phyloP scores from a whole-genome alignment of 2,113 vertebrate genomes.

The Piprites chloris region DNA sequence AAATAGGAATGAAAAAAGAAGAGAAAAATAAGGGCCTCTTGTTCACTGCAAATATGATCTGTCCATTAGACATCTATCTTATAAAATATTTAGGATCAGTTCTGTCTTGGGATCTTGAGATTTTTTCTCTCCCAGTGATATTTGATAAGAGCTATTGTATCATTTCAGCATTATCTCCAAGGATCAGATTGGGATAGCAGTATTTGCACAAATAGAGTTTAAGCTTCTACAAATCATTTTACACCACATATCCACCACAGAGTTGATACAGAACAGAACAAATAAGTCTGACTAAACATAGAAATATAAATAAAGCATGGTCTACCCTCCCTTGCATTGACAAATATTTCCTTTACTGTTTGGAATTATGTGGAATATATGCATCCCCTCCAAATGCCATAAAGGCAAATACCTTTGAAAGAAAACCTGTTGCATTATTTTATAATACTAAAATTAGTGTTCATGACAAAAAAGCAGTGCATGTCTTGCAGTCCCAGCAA shows the following conservation, averaged over 20 bases:
- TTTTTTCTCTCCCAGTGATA: conserved; percentile 41
- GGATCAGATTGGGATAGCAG: background rate
- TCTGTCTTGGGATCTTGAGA: conserved; percentile 31
- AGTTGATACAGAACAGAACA: background rate
- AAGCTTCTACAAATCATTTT: conserved; percentile 48
- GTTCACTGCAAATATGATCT: background rate
- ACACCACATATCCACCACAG: background rate
- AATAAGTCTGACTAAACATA: background rate
- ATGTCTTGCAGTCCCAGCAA: background rate
- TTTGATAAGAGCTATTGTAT: conserved; percentile 34
- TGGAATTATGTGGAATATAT: background rate
- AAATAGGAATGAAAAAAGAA: too few relatives aligned
- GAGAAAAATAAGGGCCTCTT: background rate
- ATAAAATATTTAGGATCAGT: conserved; percentile 55
- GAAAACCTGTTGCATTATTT: background rate
- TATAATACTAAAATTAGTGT: background rate
- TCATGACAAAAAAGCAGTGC: background rate
- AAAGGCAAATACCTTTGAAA: background rate
- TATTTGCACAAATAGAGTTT: conserved; percentile 55
- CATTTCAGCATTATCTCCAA: conserved; percentile 20
- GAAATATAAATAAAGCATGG: background rate
- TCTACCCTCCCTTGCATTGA: background rate
- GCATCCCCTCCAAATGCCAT: background rate
- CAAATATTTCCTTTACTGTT: background rate
- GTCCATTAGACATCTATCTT: conserved; percentile 19